These are phyloP conservation scores for Eilema griseolum DNA, from an alignment of 2,888 invertebrate genomes.

Conservation along the genomic window DNA sequence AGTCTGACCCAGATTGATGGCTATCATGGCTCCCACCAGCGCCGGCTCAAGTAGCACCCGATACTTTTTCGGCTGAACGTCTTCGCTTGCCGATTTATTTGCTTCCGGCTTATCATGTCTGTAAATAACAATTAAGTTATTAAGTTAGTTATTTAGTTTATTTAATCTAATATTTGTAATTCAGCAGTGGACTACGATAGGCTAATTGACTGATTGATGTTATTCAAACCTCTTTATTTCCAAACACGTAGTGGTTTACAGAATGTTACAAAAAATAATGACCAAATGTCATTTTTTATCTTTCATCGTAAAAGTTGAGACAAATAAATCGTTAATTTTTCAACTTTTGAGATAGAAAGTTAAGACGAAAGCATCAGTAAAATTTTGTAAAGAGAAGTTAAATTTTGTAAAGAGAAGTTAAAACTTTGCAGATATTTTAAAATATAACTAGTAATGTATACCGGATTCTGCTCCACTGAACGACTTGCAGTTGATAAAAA, in stretches of 20 bases:
- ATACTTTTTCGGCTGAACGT: constrained; percentile 62
- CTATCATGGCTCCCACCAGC: constrained; percentile 89
- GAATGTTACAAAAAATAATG: neutral
- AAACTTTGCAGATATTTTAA: too few species aligned
- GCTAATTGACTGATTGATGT: too few species aligned
- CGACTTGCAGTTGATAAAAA: too few species aligned
- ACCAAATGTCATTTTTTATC: neutral
- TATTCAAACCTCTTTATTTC: too few species aligned
- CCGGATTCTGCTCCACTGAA: too few species aligned
- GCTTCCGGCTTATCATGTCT: constrained; percentile 42
- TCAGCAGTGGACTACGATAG: too few species aligned
- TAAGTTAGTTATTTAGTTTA: too few species aligned
- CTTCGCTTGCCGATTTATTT: constrained; percentile 44
- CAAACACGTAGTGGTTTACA: too few species aligned
- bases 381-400: neutral
- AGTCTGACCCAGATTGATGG: constrained; percentile 87
- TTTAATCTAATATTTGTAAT: too few species aligned
- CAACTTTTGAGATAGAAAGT: neutral
- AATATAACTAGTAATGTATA: too few species aligned
- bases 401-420: too few species aligned
- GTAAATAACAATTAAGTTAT: constrained; percentile 22
- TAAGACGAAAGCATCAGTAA: neutral
- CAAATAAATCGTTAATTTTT: neutral
- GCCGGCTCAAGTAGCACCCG: constrained; percentile 90
- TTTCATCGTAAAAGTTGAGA: neutral